Evolutionary conservation across 2,797 vertebrate species (phyloP).

Genomic region (Ataeniobius toweri): DNA sequence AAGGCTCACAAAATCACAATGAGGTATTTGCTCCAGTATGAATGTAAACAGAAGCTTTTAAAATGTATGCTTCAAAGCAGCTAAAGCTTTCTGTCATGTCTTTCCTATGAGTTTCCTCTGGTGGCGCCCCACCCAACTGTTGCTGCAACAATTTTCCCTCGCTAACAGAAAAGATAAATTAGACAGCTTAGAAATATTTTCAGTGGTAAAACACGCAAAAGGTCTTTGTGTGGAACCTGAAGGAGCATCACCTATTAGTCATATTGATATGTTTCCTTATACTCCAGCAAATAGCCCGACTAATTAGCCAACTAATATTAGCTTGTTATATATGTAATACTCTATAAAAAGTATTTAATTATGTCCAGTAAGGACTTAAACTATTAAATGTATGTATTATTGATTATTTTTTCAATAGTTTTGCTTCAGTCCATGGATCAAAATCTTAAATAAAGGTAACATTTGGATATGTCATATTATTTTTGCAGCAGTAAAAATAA

Average conservation of each 20-base stretch:
- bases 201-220: not conserved
- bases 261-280: no score
- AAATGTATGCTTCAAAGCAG: not conserved
- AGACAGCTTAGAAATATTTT: not conserved
- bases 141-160: not conserved
- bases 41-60: not conserved
- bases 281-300: no score
- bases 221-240: not conserved
- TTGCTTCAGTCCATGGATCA: not conserved
- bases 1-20: slow-evolving; percentile 29
- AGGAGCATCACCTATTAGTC: no score
- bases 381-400: not conserved
- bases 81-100: not conserved
- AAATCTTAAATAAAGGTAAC: not conserved
- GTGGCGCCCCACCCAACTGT: not conserved
- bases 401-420: not conserved
- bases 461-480: not conserved
- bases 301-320: no score
- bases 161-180: not conserved
- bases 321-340: no score
- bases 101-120: not conserved
- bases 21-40: slow-evolving; percentile 19
- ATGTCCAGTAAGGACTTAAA: not conserved
- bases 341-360: not conserved
- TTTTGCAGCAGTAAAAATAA: not conserved